These are phyloP conservation scores for Solea senegalensis DNA, from an alignment of 2,113 vertebrate species.

Conservation along the genomic window DNA sequence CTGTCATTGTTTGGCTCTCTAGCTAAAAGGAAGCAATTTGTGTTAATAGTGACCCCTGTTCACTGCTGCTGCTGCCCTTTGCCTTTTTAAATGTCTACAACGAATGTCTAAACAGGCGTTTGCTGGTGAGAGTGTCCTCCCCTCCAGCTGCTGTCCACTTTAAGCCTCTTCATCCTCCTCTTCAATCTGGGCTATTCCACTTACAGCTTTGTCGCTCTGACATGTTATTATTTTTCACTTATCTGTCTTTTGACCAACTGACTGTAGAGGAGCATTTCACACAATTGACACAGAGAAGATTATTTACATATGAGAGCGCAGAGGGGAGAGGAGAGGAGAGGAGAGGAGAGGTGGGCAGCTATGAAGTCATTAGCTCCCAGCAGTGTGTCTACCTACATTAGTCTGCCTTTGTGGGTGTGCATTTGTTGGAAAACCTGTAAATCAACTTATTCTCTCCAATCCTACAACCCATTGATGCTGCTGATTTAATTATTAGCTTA, in stretches of 20 bases:
- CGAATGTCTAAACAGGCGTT: conserved; percentile 72
- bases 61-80: conserved; percentile 40
- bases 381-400: not conserved
- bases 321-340: not conserved
- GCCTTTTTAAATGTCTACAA: conserved; percentile 67
- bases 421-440: not conserved
- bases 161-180: conserved; percentile 62
- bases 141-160: conserved; percentile 57
- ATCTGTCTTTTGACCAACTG: conserved; percentile 41
- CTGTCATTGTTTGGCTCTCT: conserved; percentile 68
- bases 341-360: not conserved
- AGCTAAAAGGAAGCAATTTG: conserved; percentile 70
- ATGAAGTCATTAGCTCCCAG: conserved; percentile 9
- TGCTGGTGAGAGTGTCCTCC: conserved; percentile 52
- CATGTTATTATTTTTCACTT: conserved; percentile 53
- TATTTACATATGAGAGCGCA: conserved; percentile 16
- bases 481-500: not conserved
- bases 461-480: not conserved
- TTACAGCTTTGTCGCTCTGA: conserved; percentile 29
- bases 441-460: not conserved
- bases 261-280: conserved; percentile 13
- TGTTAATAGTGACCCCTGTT: conserved; percentile 62
- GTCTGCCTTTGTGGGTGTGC: not conserved
- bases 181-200: conserved; percentile 50
- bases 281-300: conserved; percentile 23